Base-by-base conservation (phyloP, 2,113 vertebrate species). In the Osmerus eperlanus region DNA sequence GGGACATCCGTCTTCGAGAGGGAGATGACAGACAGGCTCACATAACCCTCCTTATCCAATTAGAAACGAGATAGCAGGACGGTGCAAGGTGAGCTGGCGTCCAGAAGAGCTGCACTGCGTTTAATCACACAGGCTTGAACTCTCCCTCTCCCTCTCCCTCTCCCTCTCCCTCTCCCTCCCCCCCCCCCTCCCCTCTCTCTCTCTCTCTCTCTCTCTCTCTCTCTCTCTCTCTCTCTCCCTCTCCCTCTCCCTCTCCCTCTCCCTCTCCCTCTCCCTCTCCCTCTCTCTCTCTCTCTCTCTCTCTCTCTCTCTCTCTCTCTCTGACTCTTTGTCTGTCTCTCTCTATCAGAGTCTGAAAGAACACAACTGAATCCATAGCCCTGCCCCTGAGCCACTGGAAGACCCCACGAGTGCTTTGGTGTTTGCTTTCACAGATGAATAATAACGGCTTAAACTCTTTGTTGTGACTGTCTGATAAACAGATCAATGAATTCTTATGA, bases 231-330 rank as follows among this genome's bases (percentile, higher is more conserved):
- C n/a, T n/a, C n/a, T n/a, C n/a, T n/a, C n/a, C n/a, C n/a, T n/a
- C n/a, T n/a, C n/a, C n/a, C n/a, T n/a, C n/a, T n/a, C n/a, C n/a
- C n/a, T n/a, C n/a, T n/a, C n/a, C n/a, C n/a, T n/a, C n/a, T n/a
- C n/a, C n/a, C n/a, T n/a, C n/a, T n/a, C n/a, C n/a, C n/a, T n/a
- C n/a, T n/a, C n/a, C n/a, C n/a, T n/a, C n/a, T n/a, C n/a, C n/a
- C 70, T 58, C 36, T 80, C 75, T 76, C 61, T 68, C 60, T 78
- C 21, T 58, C 68, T 78, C 73, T 83, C 76, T 59, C 41, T 65
- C 80, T 78, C 68, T 76, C 14, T 55, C 58, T 36, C 36, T 36
- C 18, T 9, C 70, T 18, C 60, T n/a, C 7, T 23, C n/a, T n/a
- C 14, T 61, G 19, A 23, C 59, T 61, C 8, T 19, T 12, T 61